Evolutionary conservation across 2,113 vertebrate genomes (phyloP).

Genomic region (Heterocephalus glaber): DNA sequence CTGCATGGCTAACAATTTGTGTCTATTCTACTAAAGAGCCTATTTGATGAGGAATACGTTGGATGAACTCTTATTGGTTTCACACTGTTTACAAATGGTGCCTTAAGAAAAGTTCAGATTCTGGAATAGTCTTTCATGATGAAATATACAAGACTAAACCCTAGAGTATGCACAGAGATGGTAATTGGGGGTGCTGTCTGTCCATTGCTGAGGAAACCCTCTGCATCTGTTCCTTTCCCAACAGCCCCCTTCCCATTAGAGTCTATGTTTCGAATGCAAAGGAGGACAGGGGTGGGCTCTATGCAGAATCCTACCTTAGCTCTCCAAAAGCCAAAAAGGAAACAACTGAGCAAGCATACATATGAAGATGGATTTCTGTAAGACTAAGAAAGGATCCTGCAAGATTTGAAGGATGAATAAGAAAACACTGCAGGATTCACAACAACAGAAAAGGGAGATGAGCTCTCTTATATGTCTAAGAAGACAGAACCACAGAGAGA

Average conservation of each 20-base stretch:
- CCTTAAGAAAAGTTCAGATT: neutral
- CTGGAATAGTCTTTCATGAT: neutral
- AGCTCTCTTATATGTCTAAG: neutral
- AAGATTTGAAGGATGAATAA: neutral
- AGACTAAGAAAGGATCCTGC: neutral
- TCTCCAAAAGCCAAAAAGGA: neutral
- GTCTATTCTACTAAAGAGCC: slow-evolving; percentile 50
- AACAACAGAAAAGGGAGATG: neutral
- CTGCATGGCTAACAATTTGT: slow-evolving; percentile 60
- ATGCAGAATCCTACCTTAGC: neutral
- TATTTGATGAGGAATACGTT: slow-evolving; percentile 2
- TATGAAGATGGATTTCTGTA: neutral
- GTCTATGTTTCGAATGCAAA: neutral
- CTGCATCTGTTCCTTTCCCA: neutral
- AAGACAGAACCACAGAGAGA: neutral
- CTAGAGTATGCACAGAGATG: neutral
- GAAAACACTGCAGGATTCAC: neutral
- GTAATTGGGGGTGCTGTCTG: neutral
- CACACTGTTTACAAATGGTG: neutral
- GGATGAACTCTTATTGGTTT: neutral
- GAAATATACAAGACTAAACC: neutral
- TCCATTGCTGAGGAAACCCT: neutral
- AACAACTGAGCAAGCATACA: neutral
- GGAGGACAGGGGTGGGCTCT: neutral
- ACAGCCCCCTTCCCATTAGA: neutral